Evolutionary conservation across 2,797 vertebrate species (phyloP).

Genomic region (Tachyglossus aculeatus): DNA sequence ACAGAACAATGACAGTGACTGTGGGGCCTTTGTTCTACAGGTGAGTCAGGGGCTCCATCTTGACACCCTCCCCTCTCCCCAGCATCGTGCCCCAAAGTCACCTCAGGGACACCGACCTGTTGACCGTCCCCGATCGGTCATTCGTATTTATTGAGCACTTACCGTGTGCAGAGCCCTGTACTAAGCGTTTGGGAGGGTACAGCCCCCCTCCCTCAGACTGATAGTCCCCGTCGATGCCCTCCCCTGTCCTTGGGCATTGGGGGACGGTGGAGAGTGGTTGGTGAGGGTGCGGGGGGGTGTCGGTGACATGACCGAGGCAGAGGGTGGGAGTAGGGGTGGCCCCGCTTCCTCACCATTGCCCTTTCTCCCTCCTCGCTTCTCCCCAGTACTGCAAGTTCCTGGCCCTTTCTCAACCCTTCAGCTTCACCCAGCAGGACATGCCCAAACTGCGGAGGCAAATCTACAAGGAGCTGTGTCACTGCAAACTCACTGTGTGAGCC

Average conservation of each 20-base stretch:
- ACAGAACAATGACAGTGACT: conserved; percentile 95
- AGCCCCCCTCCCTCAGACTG: no score
- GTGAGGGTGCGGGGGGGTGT: no score
- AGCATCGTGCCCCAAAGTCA: no score
- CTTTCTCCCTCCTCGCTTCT: conserved; percentile 1
- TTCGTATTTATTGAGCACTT: no score
- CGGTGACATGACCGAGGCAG: no score
- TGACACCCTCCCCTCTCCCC: conserved; percentile 19
- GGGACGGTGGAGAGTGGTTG: no score
- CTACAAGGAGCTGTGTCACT: conserved; percentile 97
- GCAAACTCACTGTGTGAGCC: conserved; percentile 89
- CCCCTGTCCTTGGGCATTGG: not conserved
- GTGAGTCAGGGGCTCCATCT: conserved; percentile 65
- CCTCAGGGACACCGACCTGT: no score
- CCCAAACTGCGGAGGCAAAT: conserved; percentile 91
- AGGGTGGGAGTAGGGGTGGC: not conserved
- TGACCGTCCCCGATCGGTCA: no score
- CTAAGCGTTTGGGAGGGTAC: no score
- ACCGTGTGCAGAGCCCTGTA: no score
- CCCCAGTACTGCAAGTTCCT: conserved; percentile 93
- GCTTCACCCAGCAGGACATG: conserved; percentile 94
- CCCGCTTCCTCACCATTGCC: not conserved
- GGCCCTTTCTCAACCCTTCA: conserved; percentile 87
- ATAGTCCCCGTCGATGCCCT: no score
- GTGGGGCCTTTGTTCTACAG: conserved; percentile 92